These are phyloP conservation scores for Chaetura pelagica DNA, from an alignment of 2,113 vertebrate genomes.

Conservation along the genomic window DNA sequence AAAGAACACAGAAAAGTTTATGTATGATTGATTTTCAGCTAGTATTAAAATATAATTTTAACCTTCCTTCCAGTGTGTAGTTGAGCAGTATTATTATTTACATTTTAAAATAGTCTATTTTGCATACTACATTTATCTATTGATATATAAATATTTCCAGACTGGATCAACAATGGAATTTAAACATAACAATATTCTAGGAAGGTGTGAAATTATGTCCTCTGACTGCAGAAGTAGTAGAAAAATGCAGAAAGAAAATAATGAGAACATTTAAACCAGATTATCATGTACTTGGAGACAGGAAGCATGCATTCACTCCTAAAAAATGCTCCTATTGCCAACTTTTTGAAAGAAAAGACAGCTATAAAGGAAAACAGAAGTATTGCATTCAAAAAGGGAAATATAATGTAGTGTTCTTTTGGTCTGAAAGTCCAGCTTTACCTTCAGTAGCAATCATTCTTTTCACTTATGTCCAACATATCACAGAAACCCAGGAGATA, in stretches of 20 bases:
- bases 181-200: neutral
- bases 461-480: neutral
- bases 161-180: neutral
- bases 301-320: neutral
- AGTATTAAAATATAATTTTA: neutral
- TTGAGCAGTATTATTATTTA: neutral
- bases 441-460: neutral
- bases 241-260: neutral
- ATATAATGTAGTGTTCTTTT: neutral
- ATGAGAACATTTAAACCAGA: neutral
- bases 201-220: neutral
- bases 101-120: neutral
- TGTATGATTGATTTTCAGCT: neutral
- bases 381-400: neutral
- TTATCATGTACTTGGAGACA: neutral
- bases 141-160: neutral
- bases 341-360: neutral
- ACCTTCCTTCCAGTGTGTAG: neutral
- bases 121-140: neutral
- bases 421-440: neutral
- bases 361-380: accelerated
- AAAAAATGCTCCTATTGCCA: neutral
- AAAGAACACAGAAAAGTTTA: neutral
- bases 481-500: neutral
- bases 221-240: neutral